Evolutionary conservation across 1,140 invertebrate genomes (phyloP), one percentile per base, ranked within the genome.

Genomic region (Cotesia vestalis): DNA sequence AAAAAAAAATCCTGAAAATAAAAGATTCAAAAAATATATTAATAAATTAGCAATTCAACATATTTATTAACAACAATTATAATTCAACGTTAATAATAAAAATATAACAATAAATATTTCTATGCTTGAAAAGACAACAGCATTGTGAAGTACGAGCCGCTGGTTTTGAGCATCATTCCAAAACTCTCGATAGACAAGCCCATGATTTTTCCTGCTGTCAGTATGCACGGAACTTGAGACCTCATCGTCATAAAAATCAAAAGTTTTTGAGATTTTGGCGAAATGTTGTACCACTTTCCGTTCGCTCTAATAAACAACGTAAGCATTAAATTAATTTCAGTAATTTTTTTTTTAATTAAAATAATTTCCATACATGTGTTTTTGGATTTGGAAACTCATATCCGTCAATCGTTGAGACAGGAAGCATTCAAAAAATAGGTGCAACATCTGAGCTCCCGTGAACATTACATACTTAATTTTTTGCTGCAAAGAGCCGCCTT

Each of bases 151-250:
- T 57, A 72, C 12, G 71, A 72, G 8, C 51, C 51, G 6, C 63
- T n/a, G 17, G 62, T 72, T 17, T 64, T 20, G 11, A 72, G 38
- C 17, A 66, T 40, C 60, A n/a, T 36, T 4, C 59, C 53, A 57
- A 68, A 73, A 14, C 12, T 73, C 34, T 73, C 59, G 9, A 73
- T 40, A 6, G 57, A 69, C 34, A 73, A 51, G 12, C 62, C 27
- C 4, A 60, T 57, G 14, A 68, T 27, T 36, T 68, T 53, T 55
- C 72, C 72, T 27, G 53, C 62, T n/a, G 66, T 69, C 4, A 73
- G 5, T 17, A 53, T 52, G 27, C 59, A 61, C 35, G 72, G 66
- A 34, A 12, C 51, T 35, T 69, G 72, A 55, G 66, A 69, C 63
- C 59, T 59, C 34, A 61, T 63, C 11, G 14, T 64, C 1, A 73